Evolutionary conservation across 2,797 vertebrate species (phyloP).

Genomic region (Pipistrellus pipistrellus): DNA sequence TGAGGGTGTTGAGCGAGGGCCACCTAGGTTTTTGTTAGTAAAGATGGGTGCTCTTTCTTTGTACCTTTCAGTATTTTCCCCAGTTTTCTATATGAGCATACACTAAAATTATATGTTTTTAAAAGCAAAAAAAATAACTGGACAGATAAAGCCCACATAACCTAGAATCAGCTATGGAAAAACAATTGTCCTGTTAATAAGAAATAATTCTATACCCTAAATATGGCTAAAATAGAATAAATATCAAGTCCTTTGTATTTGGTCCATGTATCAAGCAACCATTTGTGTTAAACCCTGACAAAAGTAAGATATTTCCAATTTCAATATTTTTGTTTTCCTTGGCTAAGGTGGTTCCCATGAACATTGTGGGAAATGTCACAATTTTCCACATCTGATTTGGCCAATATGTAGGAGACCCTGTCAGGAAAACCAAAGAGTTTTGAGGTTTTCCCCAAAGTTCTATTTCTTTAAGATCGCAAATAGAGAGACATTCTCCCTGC

Average conservation of each 20-base stretch:
- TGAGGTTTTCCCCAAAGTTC: conserved; percentile 54
- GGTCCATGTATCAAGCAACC: conserved; percentile 28
- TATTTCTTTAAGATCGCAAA: conserved; percentile 43
- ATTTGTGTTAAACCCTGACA: conserved; percentile 55
- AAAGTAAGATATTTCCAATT: conserved; percentile 59
- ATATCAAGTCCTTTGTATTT: conserved; percentile 14
- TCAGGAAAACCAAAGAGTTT: conserved; percentile 59
- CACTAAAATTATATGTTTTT: conserved; percentile 26
- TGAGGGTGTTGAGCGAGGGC: no score
- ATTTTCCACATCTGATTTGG: conserved; percentile 68
- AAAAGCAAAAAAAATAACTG: conserved; percentile 40
- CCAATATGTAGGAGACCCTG: conserved; percentile 55
- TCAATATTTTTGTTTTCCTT: conserved; percentile 66
- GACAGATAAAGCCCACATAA: conserved; percentile 1
- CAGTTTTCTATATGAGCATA: conserved; percentile 18
- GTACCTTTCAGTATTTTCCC: conserved; percentile 32
- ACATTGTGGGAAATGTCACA: conserved; percentile 67
- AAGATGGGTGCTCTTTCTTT: neutral
- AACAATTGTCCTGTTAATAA: neutral
- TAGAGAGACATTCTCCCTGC: neutral
- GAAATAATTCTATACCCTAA: neutral
- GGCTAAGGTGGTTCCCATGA: conserved; percentile 66
- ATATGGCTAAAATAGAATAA: conserved; percentile 11
- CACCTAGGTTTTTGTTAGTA: no score
- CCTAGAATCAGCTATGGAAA: neutral